Base-by-base conservation (phyloP, 2,888 invertebrate species). In the Eugnorisma glareosa region DNA sequence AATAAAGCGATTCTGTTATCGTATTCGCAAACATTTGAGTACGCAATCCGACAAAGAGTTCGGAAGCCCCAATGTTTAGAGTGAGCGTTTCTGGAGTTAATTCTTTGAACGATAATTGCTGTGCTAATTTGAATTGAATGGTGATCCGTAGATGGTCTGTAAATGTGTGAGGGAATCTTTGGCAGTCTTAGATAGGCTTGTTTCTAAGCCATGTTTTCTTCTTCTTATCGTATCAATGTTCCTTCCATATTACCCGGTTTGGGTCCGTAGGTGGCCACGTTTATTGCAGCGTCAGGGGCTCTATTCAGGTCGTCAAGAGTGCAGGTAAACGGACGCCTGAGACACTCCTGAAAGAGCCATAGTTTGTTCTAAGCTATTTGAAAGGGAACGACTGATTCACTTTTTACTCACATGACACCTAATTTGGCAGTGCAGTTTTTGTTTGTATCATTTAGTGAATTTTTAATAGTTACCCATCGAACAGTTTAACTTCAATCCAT, bases 1-100 rank as follows among this genome's bases (percentile, higher is more conserved):
- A 93, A 93, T 93, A 92, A 92, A 91, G 93, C 91, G 86, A 91
- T 92, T 92, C 89, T 90, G 92, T 91, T 93, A 93, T 93, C 93
- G 89, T 91, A 89, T 92, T 90, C 85, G 88, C 89, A 90, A 93
- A 92, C 92, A 91, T 90, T 93, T 90, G 90, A 91, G 88, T 89
- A 83, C 70, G 88, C 89, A 90, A 77, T 88, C 82, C 81, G 75
- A 77, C 83, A 80, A 78, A n/a, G 74, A 76, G 72, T 68, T 74
- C 21, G 57, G 45, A 51, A 70, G 51, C 40, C 43, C 31, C 43
- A 59, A 69, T 72, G 74, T 74, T 76, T 79, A 76, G 67, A 79
- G 63, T 63, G 73, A 73, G 72, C 69, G 54, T 64, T 51, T 76
- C 31, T 59, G 45, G 66, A 40, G 37, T 67, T 75, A 61, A 77